A percentile compares a stretch with the other conserved stretches of the same genome.
These are phyloP conservation scores for Miichthys miiuy DNA, from an alignment of 2,797 vertebrate genomes.

Conservation along the genomic window DNA sequence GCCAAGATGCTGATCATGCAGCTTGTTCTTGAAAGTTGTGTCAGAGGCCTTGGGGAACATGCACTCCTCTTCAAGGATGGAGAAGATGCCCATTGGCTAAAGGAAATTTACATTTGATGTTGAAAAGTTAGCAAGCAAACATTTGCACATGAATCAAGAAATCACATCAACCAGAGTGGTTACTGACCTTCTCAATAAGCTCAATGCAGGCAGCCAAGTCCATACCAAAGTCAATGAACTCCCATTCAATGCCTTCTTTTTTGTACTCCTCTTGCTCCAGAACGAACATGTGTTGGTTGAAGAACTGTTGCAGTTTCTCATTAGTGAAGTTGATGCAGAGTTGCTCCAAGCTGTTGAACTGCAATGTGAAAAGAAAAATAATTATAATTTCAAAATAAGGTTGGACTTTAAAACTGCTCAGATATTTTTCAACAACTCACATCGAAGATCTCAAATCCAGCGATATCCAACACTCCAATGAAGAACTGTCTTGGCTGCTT, in stretches of 20 bases:
- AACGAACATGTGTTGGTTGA: constrained; percentile 85
- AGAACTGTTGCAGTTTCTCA: constrained; percentile 85
- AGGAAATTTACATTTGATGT: neutral
- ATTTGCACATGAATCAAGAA: neutral
- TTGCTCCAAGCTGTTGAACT: constrained; percentile 79
- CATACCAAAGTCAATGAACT: constrained; percentile 85
- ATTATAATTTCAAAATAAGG: neutral
- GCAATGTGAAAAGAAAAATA: neutral
- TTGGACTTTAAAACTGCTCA: neutral
- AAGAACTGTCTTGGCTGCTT: constrained; percentile 85
- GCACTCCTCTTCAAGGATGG: constrained; percentile 90
- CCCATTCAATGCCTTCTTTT: constrained; percentile 81
- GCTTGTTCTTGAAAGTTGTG: constrained; percentile 88
- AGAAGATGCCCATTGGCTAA: constrained; percentile 84
- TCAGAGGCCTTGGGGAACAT: constrained; percentile 89
- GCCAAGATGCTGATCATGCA: constrained; percentile 90
- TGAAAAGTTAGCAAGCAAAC: neutral
- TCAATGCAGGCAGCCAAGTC: constrained; percentile 89
- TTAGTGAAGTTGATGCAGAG: constrained; percentile 86
- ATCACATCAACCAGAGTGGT: neutral
- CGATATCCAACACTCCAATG: constrained; percentile 90
- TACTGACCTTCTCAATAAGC: constrained; percentile 89
- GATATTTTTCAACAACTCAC: constrained; percentile 63
- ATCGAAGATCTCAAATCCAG: constrained; percentile 92
- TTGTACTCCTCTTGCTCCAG: constrained; percentile 86